phyloP scores from a whole-genome alignment of 2,888 invertebrate genomes.

The Amphipoea oculea region DNA sequence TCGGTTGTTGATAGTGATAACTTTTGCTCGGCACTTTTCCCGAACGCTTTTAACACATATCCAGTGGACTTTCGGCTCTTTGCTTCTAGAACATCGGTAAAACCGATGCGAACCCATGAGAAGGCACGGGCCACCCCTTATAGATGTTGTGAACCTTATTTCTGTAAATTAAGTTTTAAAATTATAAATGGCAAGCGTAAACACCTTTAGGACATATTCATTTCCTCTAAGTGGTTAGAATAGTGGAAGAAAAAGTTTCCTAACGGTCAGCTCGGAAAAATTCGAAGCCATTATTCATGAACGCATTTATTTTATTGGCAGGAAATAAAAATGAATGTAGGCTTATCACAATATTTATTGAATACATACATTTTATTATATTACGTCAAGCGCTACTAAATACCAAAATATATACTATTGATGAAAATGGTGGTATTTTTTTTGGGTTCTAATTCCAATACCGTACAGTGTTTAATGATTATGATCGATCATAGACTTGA shows the following conservation, averaged over 20 bases:
- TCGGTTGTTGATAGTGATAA: constrained; percentile 20
- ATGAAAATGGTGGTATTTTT: neutral
- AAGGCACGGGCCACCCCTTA: constrained; percentile 39
- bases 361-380: neutral
- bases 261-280: neutral
- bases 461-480: constrained; percentile 10
- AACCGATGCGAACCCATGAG: constrained; percentile 66
- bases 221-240: neutral
- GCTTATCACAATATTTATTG: constrained; percentile 5
- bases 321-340: neutral
- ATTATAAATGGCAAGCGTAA: neutral
- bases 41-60: constrained; percentile 50
- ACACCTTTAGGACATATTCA: neutral
- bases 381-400: neutral
- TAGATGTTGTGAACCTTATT: constrained; percentile 18
- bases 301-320: neutral
- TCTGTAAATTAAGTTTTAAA: constrained; percentile 10
- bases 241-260: neutral
- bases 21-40: constrained; percentile 29
- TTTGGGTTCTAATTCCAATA: neutral
- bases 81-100: constrained; percentile 62
- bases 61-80: constrained; percentile 61
- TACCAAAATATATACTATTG: neutral
- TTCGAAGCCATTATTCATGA: neutral
- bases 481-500: neutral